Evolutionary conservation across 2,888 invertebrate species (phyloP).

Genomic region (Lamproptera curius): DNA sequence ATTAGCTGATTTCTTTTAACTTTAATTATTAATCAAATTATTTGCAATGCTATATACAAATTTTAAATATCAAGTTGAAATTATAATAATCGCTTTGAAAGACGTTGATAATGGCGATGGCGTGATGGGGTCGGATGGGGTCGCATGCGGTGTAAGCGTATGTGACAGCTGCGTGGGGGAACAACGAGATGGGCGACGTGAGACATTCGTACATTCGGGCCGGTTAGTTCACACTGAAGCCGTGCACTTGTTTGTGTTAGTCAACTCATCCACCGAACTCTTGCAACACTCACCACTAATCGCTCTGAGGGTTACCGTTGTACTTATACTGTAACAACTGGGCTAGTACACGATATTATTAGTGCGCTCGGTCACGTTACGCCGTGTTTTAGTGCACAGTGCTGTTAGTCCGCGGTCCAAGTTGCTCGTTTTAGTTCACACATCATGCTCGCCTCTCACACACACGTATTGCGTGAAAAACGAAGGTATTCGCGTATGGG

Average conservation of each 20-base stretch:
- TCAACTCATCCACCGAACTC: constrained; percentile 64
- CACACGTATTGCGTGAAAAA: constrained; percentile 65
- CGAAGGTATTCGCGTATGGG: constrained; percentile 60
- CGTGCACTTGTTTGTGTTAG: constrained; percentile 49
- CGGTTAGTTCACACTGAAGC: constrained; percentile 46
- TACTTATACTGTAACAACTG: constrained; percentile 65
- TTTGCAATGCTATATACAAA: no score
- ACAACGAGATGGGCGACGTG: constrained; percentile 11
- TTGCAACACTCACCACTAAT: constrained; percentile 75
- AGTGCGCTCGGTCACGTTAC: constrained; percentile 59
- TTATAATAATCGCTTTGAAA: no score
- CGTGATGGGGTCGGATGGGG: constrained; percentile 15
- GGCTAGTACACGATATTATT: constrained; percentile 63
- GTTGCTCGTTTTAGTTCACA: constrained; percentile 40
- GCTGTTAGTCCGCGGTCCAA: constrained; percentile 66
- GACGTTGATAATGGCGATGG: constrained; percentile 20
- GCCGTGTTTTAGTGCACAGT: constrained; percentile 62
- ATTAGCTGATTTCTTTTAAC: no score
- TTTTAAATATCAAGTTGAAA: no score
- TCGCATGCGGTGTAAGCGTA: constrained; percentile 19
- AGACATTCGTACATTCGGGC: constrained; percentile 19
- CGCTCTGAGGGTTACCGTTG: constrained; percentile 69
- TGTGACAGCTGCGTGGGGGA: constrained; percentile 16
- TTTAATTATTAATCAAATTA: no score
- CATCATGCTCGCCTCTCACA: constrained; percentile 66